A percentile compares a stretch with the other conserved stretches of the same genome.
phyloP scores from a whole-genome alignment of 2,797 vertebrate genomes.

The Diplodus puntazzo region DNA sequence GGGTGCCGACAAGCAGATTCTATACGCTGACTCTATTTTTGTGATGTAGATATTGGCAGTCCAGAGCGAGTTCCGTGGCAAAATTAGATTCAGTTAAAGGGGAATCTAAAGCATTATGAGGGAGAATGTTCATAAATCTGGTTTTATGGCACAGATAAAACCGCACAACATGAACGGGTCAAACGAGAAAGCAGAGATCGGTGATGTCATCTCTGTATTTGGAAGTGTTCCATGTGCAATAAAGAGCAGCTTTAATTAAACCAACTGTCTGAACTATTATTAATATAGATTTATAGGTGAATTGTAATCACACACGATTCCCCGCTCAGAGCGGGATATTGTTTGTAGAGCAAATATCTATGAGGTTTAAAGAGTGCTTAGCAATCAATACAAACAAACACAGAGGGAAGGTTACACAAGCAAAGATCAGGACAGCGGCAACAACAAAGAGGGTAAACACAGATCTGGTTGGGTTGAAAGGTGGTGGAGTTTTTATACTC shows the following conservation, averaged over 20 bases:
- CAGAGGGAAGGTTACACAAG: slow-evolving; percentile 25
- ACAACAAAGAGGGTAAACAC: slow-evolving; percentile 17
- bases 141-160: neutral
- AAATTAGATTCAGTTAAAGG: slow-evolving; percentile 11
- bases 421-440: slow-evolving; percentile 24
- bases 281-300: neutral
- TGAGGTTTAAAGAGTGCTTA: slow-evolving; percentile 34
- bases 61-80: neutral
- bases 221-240: neutral
- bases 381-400: slow-evolving; percentile 42
- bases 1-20: neutral
- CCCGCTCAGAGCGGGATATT: neutral
- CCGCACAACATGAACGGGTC: neutral
- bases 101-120: neutral
- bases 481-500: slow-evolving; percentile 2
- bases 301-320: neutral
- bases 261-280: neutral
- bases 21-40: neutral
- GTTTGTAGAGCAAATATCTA: slow-evolving; percentile 20
- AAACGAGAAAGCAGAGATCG: slow-evolving; percentile 10
- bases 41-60: neutral
- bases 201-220: neutral
- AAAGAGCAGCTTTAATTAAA: neutral
- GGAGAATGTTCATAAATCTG: slow-evolving; percentile 1
- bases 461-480: slow-evolving; percentile 15